Evolutionary conservation across 2,797 vertebrate genomes (phyloP), one percentile per base, ranked within the genome.

Genomic region (Enteromius afrohamiltoni): DNA sequence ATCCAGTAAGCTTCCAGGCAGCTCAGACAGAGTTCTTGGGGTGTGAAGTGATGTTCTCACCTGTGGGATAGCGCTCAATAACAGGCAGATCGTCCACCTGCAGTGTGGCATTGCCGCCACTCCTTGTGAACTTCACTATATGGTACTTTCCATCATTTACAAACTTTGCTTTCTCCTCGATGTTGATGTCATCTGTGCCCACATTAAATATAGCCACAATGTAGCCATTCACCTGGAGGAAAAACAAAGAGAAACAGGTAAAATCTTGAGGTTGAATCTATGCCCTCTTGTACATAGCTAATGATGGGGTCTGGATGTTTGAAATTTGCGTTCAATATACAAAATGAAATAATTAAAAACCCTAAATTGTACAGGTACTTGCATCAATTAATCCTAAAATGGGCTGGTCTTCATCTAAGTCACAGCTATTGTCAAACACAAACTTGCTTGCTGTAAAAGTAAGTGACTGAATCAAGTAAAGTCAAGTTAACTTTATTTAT

Each of bases 81-180:
- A 99, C 94, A 2, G 97, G 97, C 93, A 97, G 97, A 96, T 97
- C 98, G 96, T 99, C 98, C 96, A 99, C 96, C 95, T 99, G 98
- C 88, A 99, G 96, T 10, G 98, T 99, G 95, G 98, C 98, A 91
- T 99, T 99, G 93, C 98, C 98, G 65, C 98, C 98, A 91, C 97
- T 99, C 93, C 98, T 94, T 1, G 97, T 99, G 95, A 99, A 99
- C 94, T 97, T 97, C 90, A 99, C 97, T 95, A 98, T 96, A 87
- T 99, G 98, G 95, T 99, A 99, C 93, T 98, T 99, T 87, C 98
- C 98, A 86, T 99, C 98, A 88, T 99, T 99, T 93, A 99, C 97
- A 95, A 98, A 97, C 92, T 97, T 97, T 92, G 96, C 95, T 82
- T 96, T 96, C 93, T 99, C 98, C 92, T 99, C 97, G 58, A 99